Evolutionary conservation across 2,113 vertebrate species (phyloP), one percentile per base, ranked within the genome.

Genomic region (Pollimyrus isidori): DNA sequence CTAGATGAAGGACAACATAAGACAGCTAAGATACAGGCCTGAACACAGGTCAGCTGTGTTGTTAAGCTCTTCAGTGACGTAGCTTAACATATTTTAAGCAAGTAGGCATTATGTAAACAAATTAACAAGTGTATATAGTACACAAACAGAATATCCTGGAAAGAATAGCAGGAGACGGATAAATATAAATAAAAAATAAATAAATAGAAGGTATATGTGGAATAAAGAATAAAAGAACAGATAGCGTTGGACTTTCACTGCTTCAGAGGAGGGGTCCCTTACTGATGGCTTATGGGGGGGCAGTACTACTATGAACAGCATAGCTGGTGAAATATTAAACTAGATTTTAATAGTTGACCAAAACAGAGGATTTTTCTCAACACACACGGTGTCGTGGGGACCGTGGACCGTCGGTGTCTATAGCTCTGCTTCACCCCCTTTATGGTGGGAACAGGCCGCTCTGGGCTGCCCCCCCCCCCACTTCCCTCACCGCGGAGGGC

Each of bases 391-490:
- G 82, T 85, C 11, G 5, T 15, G 30, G 48, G 87, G 4, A 10
- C 9, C 52, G 26, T 23, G 45, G 42, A 21, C 3, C 19, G 82
- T 7, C 21, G 1, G 45, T 30, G 39, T 45, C 35, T 85, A 19
- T 58, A 49, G 11, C 17, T 56, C 85, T 80, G 85, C 69, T 30
- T 50, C 48, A n/a, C 19, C 65, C 82, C 46, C 65, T 46, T 9
- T 65, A 48, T 89, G 48, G 88, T 52, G n/a, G 62, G 88, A 88
- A 87, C 84, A 23, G 49, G 26, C 53, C 80, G 86, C 45, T 45
- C 62, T 30, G n/a, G 42, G 21, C 26, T 82, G 7, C 15, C 1
- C 13, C 10, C 1, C 1, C 49, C 10, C 46, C 35, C 62, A 23
- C 65, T 73, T 21, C 30, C 62, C 42, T 58, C 58, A 7, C n/a